Conservation (phyloP, 2,888 invertebrate genomes). For the Yponomeuta malinellus region DNA sequence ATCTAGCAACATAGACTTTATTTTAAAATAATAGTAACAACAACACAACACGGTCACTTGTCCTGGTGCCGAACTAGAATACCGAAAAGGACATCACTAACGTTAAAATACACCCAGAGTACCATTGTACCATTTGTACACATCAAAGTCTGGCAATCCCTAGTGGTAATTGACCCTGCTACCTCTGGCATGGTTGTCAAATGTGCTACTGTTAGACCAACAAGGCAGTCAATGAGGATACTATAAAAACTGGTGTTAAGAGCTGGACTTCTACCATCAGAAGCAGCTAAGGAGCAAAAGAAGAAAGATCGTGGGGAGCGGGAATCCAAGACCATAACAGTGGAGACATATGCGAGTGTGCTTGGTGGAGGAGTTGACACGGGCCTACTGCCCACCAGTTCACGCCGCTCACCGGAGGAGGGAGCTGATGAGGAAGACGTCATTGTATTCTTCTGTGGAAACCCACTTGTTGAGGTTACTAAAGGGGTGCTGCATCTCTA, state of each 20-base stretch:
- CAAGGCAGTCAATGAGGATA: too few species aligned
- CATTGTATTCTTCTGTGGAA: constrained; percentile 93
- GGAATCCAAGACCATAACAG: constrained; percentile 81
- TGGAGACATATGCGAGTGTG: constrained; percentile 86
- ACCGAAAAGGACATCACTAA: too few species aligned
- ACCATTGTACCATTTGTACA: too few species aligned
- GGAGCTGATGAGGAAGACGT: constrained; percentile 65
- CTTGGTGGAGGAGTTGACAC: constrained; percentile 67
- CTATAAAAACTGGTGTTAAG: not conserved
- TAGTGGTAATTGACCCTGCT: too few species aligned
- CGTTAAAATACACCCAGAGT: too few species aligned
- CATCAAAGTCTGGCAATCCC: too few species aligned
- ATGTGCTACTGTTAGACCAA: too few species aligned
- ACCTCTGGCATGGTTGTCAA: too few species aligned
- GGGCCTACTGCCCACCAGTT: constrained; percentile 78
- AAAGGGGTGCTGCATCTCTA: constrained; percentile 97
- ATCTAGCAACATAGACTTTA: too few species aligned
- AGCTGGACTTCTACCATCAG: constrained; percentile 27
- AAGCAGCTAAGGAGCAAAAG: constrained; percentile 59
- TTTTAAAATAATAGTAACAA: too few species aligned
- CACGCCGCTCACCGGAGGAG: constrained; percentile 68
- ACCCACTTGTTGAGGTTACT: constrained; percentile 97
- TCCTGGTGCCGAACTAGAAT: too few species aligned
- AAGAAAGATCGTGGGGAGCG: constrained; percentile 80
- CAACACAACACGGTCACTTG: too few species aligned